Base-by-base conservation (phyloP, 1,140 invertebrate genomes). In the Meloidogyne exigua region DNA sequence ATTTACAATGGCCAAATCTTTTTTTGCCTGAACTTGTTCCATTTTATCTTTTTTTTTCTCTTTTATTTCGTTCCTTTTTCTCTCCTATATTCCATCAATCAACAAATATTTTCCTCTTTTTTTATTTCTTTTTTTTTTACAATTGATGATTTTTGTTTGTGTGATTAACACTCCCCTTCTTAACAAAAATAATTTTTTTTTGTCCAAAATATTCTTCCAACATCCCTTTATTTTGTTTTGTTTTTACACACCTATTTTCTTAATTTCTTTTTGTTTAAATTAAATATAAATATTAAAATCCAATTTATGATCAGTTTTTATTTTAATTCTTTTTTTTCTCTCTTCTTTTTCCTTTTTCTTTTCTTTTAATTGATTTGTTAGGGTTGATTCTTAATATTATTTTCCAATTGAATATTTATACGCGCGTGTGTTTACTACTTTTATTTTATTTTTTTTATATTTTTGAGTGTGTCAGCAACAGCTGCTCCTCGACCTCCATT, bases 401-500 rank as follows among this genome's bases (percentile, higher is more conserved):
- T 32, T 32, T 32, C 7, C 2, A 32, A 32, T 32, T 32, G n/a
- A n/a, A n/a, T 32, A 32, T 32, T 32, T 32, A 32, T 32, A n/a
- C 49, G 49, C 49, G 49, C 49, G 49, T 57, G 49, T 57, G 49
- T 57, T 57, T 57, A 57, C 49, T 57, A n/a, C 15, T 57, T 57
- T 57, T 49, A 15, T 15, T 44, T 18, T 2, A 2, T 44, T 15
- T 15, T 44, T 44, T 18, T 15, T 44, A n/a, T n/a, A 39, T 39
- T 39, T 39, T 39, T 39, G 36, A 9, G 36, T 57, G 49, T 57
- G 44, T 57, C 49, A 57, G 44, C 44, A 57, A 57, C 49, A 57
- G 49, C 49, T 57, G 49, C 49, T 57, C 2, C 21, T n/a, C 7
- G 7, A 3, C 7, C 28, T 32, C 28, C 7, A 32, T 32, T 32